Base-by-base conservation (phyloP, 2,888 invertebrate genomes). In the Aphidius colemani region DNA sequence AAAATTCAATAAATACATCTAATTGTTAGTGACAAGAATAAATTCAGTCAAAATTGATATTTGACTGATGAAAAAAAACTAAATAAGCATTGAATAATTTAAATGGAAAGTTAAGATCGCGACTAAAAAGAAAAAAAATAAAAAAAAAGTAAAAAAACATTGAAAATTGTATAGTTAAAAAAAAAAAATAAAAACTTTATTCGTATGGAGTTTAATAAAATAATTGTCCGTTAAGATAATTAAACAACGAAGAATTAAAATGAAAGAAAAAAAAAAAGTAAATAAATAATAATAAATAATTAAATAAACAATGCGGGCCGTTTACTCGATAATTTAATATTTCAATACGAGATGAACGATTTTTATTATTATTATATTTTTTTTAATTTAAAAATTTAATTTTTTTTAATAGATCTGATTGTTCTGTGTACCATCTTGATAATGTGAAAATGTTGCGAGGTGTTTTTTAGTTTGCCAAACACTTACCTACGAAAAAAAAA, bases 181-280 rank as follows among this genome's bases (percentile, higher is more conserved):
- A 30, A 30, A 30, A 30, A 30, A 30, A 30, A 30, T 30, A 80
- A 79, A 79, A 71, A 69, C 65, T 65, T 74, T 76, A 74, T 75
- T 74, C 71, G 71, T 77, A 77, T 75, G 73, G 70, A 75, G 75
- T 78, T 76, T 73, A 77, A 75, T 79, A 74, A 75, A 71, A 72
- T 75, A 64, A 78, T 77, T 76, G 74, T 80, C 80, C 76, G 78
- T 77, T 79, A 79, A 76, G 69, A 79, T 79, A 77, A 74, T 77
- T 76, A 82, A n/a, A n/a, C 81, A 82, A 81, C 81, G 81, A 82
- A 78, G 74, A 71, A 75, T 72, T 49, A 18, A 65, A 58, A 60
- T 48, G 11, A 53, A 44, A 53, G 57, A 49, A 61, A 41, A 39
- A 61, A 46, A 53, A 61, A 56, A 53, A 55, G 7, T 44, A 41